These are phyloP conservation scores for Corynorhinus townsendii DNA, from an alignment of 2,113 vertebrate genomes.

Conservation along the genomic window DNA sequence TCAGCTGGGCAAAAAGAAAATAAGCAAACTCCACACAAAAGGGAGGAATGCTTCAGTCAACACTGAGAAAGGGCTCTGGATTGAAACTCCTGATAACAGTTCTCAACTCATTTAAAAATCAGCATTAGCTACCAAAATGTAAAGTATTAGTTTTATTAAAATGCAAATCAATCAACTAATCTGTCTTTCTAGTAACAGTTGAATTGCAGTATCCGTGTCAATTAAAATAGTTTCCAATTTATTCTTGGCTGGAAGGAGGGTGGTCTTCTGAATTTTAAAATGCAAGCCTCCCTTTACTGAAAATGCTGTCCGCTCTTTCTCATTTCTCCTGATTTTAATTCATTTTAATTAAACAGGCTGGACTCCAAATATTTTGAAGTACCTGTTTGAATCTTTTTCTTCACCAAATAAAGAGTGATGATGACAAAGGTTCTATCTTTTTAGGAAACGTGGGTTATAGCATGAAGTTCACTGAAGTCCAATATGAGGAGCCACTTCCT, in stretches of 20 bases:
- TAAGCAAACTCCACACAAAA: slow-evolving; percentile 49
- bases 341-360: slow-evolving; percentile 58
- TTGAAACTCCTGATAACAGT: slow-evolving; percentile 51
- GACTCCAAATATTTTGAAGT: slow-evolving; percentile 36
- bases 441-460: not conserved
- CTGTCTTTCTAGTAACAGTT: slow-evolving; percentile 74
- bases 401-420: not conserved
- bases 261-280: slow-evolving; percentile 74
- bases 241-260: slow-evolving; percentile 72
- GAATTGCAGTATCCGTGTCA: slow-evolving; percentile 75
- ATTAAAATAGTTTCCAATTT: slow-evolving; percentile 79
- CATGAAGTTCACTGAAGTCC: not conserved
- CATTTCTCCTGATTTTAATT: slow-evolving; percentile 39
- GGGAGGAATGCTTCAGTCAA: slow-evolving; percentile 56
- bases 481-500: not conserved
- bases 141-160: slow-evolving; percentile 79
- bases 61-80: slow-evolving; percentile 53
- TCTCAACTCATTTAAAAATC: slow-evolving; percentile 72
- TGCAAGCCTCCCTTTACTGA: slow-evolving; percentile 34
- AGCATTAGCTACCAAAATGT: slow-evolving; percentile 73
- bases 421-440: not conserved
- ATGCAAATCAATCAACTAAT: slow-evolving; percentile 79
- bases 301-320: slow-evolving; percentile 1
- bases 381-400: slow-evolving; percentile 16
- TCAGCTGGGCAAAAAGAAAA: slow-evolving; percentile 49